Evolutionary conservation across 2,888 invertebrate genomes (phyloP).

Genomic region (Hydriomena furcata): DNA sequence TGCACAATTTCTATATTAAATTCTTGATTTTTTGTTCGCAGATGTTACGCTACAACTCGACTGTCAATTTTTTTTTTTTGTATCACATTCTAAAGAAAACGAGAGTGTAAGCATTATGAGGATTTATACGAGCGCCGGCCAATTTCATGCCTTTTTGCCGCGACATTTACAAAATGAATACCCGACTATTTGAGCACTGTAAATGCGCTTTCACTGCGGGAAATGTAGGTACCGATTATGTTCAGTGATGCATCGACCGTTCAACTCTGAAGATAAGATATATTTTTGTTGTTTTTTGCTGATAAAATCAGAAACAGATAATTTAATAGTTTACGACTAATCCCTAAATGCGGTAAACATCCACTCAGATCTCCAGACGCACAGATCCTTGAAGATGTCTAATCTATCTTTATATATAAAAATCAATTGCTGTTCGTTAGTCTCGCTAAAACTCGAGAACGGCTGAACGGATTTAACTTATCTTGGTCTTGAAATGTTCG

Average conservation of each 20-base stretch:
- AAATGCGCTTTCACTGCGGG: conserved; percentile 55
- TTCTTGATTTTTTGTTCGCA: conserved; percentile 40
- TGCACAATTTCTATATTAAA: conserved; percentile 50
- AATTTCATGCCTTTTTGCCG: conserved; percentile 60
- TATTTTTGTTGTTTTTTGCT: too few species aligned
- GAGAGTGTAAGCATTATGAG: conserved; percentile 51
- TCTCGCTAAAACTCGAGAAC: too few species aligned
- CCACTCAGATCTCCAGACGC: too few species aligned
- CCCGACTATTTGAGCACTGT: conserved; percentile 27
- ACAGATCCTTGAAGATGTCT: too few species aligned
- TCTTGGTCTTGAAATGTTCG: too few species aligned
- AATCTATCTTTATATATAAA: too few species aligned
- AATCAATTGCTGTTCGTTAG: too few species aligned
- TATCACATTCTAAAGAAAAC: conserved; percentile 56
- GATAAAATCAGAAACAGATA: too few species aligned
- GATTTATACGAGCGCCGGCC: conserved; percentile 44
- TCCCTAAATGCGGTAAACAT: too few species aligned
- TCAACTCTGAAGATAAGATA: too few species aligned
- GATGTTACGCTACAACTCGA: conserved; percentile 43
- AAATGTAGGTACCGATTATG: conserved; percentile 27
- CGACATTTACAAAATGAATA: conserved; percentile 39
- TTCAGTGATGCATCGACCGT: conserved; percentile 21
- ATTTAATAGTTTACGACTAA: too few species aligned
- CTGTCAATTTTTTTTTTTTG: conserved; percentile 42
- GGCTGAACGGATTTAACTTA: too few species aligned